Base-by-base conservation (phyloP, 2,888 invertebrate species). In the Mesoligia furuncula region DNA sequence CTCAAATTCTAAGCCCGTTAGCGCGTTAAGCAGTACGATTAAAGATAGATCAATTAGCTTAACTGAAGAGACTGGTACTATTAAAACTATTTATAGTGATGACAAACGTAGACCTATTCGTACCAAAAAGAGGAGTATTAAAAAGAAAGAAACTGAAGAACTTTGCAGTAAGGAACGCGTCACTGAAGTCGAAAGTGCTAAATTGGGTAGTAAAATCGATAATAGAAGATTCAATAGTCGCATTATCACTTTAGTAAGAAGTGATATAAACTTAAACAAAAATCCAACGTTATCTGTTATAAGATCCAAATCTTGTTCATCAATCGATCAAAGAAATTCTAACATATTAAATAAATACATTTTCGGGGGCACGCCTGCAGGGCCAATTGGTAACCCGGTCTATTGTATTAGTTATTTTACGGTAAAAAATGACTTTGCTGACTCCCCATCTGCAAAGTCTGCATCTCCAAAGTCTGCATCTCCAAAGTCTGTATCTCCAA, bases 351-450 rank as follows among this genome's bases (percentile, higher is more conserved):
- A 42, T n/a, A n/a, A 92, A 82, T 95, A 95, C 65, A 93, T 95
- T 80, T 95, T 94, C 88, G 93, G 92, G 15, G 90, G 92, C 62
- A 84, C 79, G 20, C 67, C 62, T 20, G 84, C 80, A 39, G 90
- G 88, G 20, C 85, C 89, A 20, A 91, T 90, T 76, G 90, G 91
- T 7, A 93, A 93, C 75, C 88, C 90, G 85, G 90, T 94, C 24
- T 95, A 95, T 82, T 94, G 90, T 83, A 95, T 96, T 1, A 92
- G 92, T 57, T 96, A 95, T 89, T 94, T 93, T 86, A 95, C 94
- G 45, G 93, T 96, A 54, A 90, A 93, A 85, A 93, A 91, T 62
- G 90, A 92, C 73, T 86, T 89, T 3, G 77, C 83, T 7, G 85
- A 86, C 13, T 75, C 86, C 15, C 77, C 68, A 51, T 70, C 80